phyloP scores from a whole-genome alignment of 2,888 invertebrate species.

The Stegana nigrithorax region DNA sequence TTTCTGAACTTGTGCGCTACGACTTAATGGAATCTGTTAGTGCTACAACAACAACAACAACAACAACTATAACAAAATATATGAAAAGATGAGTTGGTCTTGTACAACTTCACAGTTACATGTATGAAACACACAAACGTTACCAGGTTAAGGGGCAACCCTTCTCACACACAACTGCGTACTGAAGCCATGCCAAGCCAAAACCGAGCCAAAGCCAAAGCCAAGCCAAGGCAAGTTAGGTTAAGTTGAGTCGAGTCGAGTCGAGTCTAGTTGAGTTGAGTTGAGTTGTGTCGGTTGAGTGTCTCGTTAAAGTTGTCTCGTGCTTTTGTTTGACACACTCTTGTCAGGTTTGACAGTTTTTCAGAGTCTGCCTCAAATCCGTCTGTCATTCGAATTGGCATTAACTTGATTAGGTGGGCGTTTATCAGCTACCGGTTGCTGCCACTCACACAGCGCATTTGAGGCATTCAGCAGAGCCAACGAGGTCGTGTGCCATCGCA shows the following conservation, averaged over 20 bases:
- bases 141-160: conserved; percentile 37
- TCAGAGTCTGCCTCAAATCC: conserved; percentile 45
- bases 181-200: too few relatives aligned
- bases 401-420: conserved; percentile 52
- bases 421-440: conserved; percentile 23
- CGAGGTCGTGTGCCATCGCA: conserved; percentile 56
- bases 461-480: too few relatives aligned
- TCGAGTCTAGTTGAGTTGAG: too few relatives aligned
- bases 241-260: too few relatives aligned
- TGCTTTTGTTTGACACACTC: conserved; percentile 53
- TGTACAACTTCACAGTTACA: neutral
- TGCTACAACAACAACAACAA: too few relatives aligned
- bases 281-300: too few relatives aligned
- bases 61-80: too few relatives aligned
- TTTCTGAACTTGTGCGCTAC: too few relatives aligned
- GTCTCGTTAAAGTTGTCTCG: conserved; percentile 10
- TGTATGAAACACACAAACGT: neutral
- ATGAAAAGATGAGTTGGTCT: conserved; percentile 41
- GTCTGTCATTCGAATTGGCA: conserved; percentile 31
- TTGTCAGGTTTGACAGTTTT: conserved; percentile 56
- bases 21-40: too few relatives aligned
- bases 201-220: too few relatives aligned
- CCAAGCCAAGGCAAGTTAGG: too few relatives aligned
- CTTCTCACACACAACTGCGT: conserved; percentile 44
- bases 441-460: conserved; percentile 26